Evolutionary conservation across 2,113 vertebrate genomes (phyloP), one percentile per base, ranked within the genome.

Genomic region (Malurus cyaneus): DNA sequence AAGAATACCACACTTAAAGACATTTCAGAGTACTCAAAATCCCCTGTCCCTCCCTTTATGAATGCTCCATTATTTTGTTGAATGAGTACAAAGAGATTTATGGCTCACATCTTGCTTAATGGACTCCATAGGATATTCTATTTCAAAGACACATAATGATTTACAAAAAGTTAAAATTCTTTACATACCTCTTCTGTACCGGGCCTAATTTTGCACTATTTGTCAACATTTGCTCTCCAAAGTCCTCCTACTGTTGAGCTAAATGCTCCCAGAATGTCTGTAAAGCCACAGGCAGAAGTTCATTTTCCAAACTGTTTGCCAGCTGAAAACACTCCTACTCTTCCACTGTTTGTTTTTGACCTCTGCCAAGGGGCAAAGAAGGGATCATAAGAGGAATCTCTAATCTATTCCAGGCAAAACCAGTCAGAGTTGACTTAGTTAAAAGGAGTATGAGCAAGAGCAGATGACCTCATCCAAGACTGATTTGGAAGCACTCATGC

Each of bases 191-290:
- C 34, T 71, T 67, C 80, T 66, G 14, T 47, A 56, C 24, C 26
- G 47, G 72, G 72, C 49, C 36, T 86, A 60, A 74, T 93, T 95
- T 91, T 84, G 77, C 19, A 29, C 36, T 91, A 49, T 93, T 96
- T 95, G 86, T 93, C 88, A 80, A 93, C 83, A 95, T n/a, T 29
- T 0, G 0, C 62, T 71, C 76, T 94, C 88, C 86, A 77, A 62
- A 67, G 69, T 88, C 69, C 32, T 92, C 86, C 86, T 62, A 77
- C 42, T 69, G 62, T 62, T 77, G 74, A 65, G 72, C 28, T 90
- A 73, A 92, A 86, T 34, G 60, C 34, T 93, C 76, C 67, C 90
- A 90, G 50, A 50, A 34, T 47, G 31, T 70, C 52, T 0, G 0
- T 80, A 95, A 88, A 94, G 71, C 71, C 82, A 69, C 59, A 80